Evolutionary conservation across 53 echinoderm and acorn worm genomes (phyloP).

Genomic region (Astropecten irregularis): DNA sequence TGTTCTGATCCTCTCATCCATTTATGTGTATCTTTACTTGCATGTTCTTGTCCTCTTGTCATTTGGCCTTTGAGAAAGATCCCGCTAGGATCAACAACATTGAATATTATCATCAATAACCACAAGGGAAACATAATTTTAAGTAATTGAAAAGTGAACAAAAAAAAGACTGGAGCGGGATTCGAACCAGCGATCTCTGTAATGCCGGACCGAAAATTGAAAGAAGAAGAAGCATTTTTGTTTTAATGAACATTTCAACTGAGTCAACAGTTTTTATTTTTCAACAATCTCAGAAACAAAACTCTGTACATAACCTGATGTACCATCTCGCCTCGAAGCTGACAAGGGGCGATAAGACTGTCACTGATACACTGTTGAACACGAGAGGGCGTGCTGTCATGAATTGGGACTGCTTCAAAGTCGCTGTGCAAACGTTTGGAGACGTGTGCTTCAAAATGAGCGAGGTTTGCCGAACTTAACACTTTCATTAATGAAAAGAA

Average conservation of each 20-base stretch:
- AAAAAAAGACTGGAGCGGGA: too few species aligned
- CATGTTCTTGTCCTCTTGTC: too few species aligned
- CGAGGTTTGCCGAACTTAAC: background rate
- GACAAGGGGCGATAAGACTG: background rate
- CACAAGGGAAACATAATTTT: too few species aligned
- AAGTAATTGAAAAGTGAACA: too few species aligned
- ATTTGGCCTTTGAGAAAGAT: too few species aligned
- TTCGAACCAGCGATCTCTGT: too few species aligned
- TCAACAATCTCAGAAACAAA: slow-evolving; percentile 18
- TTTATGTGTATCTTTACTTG: too few species aligned
- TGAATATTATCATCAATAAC: too few species aligned
- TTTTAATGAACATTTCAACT: background rate
- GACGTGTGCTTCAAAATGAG: slow-evolving; percentile 41
- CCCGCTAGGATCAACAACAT: too few species aligned
- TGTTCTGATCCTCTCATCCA: too few species aligned
- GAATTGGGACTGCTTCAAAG: slow-evolving; percentile 58
- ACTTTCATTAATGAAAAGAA: background rate
- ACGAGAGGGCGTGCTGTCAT: slow-evolving; percentile 12
- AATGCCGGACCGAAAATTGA: too few species aligned
- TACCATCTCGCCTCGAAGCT: background rate
- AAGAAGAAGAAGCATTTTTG: too few species aligned
- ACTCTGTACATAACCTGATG: slow-evolving; percentile 2
- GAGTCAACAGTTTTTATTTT: background rate
- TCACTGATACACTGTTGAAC: slow-evolving; percentile 12
- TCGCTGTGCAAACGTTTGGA: background rate